phyloP scores from a whole-genome alignment of 2,888 invertebrate genomes.

The Onthophagus sagittarius region DNA sequence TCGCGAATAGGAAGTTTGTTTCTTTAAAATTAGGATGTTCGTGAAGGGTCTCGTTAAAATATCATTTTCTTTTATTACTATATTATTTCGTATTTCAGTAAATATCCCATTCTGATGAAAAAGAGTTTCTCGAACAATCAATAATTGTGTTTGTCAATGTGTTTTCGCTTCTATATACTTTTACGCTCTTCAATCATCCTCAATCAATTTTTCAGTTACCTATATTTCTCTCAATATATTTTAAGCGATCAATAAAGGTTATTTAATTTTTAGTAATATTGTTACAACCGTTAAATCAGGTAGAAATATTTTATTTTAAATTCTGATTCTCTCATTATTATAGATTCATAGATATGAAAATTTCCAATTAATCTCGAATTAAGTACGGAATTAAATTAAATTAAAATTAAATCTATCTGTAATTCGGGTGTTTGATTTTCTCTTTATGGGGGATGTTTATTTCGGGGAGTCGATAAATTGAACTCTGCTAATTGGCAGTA shows the following conservation, averaged over 20 bases:
- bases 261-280: too few species aligned
- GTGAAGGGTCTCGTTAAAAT: not conserved
- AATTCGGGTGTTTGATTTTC: not conserved
- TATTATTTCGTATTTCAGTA: not conserved
- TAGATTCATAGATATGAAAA: not conserved
- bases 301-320: not conserved
- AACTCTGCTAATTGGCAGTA: not conserved
- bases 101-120: not conserved
- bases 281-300: not conserved
- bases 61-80: not conserved
- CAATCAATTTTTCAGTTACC: not conserved
- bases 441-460: not conserved
- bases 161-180: not conserved
- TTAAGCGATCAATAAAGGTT: too few species aligned
- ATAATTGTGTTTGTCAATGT: not conserved
- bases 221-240: too few species aligned
- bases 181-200: not conserved
- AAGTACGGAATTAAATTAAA: too few species aligned
- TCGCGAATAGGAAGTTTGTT: not conserved
- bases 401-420: not conserved
- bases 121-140: not conserved
- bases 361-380: not conserved
- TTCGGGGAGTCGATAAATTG: not conserved
- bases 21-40: not conserved
- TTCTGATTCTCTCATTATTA: not conserved